Evolutionary conservation across 2,797 vertebrate genomes (phyloP), one percentile per base, ranked within the genome.

Genomic region (Sebastes minor): DNA sequence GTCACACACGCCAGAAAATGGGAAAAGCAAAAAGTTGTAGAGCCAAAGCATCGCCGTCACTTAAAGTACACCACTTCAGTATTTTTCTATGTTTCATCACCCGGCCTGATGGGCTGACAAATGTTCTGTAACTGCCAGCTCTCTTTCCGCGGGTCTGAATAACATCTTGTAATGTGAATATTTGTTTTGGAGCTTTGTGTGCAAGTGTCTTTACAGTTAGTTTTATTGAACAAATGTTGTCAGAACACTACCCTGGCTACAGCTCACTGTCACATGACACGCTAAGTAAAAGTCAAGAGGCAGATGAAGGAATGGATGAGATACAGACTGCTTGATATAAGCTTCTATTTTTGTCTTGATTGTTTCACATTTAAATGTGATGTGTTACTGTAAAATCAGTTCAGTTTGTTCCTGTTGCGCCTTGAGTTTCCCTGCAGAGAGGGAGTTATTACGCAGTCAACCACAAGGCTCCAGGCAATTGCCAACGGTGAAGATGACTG

Each of bases 31-130:
- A 57, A 76, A 61, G 66, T 64, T 77, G 35, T 62, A 16, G 62
- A 81, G 60, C 65, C 28, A 55, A 49, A 59, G 38, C 27, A 33
- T 74, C 14, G 16, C 42, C 16, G 33, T 77, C 75, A 74, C 42
- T 60, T 67, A 67, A 72, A 33, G 25, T 33, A 73, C 32, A 62
- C 28, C 27, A 42, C 71, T 76, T 84, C 20, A 82, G 28, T 59
- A 67, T 90, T 92, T 27, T n/a, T 65, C 60, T 66, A 38, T 38
- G 88, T 94, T 93, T 78, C 83, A 87, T 89, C 88, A 90, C 56
- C 52, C 79, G 6, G 66, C 74, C 52, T 74, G 79, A 86, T 75
- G 55, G 66, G 35, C 71, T 97, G 96, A 97, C 94, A 82, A 76
- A 70, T 83, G 74, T 74, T 84, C 49, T 77, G 67, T 78, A 63